These are phyloP conservation scores for Chironomus riparius DNA, from an alignment of 2,888 invertebrate genomes.

Conservation along the genomic window DNA sequence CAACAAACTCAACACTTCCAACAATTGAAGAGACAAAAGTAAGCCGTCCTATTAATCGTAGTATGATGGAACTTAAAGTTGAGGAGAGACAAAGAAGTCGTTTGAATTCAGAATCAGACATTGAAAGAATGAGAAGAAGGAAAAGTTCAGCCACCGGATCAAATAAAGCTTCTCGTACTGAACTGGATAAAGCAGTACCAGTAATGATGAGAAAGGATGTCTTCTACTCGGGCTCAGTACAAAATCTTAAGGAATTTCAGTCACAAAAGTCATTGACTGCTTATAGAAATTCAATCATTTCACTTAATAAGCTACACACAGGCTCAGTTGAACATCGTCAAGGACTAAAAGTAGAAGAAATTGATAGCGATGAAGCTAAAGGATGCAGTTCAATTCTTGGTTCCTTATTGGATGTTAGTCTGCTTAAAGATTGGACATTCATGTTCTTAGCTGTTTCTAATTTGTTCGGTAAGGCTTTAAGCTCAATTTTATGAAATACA, in stretches of 20 bases:
- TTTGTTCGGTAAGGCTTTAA: conserved; percentile 59
- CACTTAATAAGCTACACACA: conserved; percentile 76
- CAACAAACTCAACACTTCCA: conserved; percentile 72
- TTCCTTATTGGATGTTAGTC: conserved; percentile 84
- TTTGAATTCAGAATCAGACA: conserved; percentile 39
- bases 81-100: conserved; percentile 34
- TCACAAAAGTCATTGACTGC: conserved; percentile 84
- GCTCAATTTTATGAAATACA: not conserved
- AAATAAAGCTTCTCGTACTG: conserved; percentile 32
- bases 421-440: conserved; percentile 82
- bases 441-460: conserved; percentile 88
- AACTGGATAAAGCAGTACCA: conserved; percentile 63
- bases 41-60: conserved; percentile 43
- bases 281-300: conserved; percentile 85
- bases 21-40: conserved; percentile 79
- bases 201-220: conserved; percentile 93
- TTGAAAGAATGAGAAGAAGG: conserved; percentile 34
- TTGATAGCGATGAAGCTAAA: conserved; percentile 53
- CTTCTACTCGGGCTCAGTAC: conserved; percentile 93
- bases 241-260: conserved; percentile 86
- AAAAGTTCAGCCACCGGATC: conserved; percentile 66
- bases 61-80: conserved; percentile 30
- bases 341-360: conserved; percentile 29
- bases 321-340: conserved; percentile 40
- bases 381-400: conserved; percentile 74